Evolutionary conservation across 64 coral and sea anemone genomes (phyloP), one percentile per base, ranked within the genome.

Genomic region (Porites australiensis): DNA sequence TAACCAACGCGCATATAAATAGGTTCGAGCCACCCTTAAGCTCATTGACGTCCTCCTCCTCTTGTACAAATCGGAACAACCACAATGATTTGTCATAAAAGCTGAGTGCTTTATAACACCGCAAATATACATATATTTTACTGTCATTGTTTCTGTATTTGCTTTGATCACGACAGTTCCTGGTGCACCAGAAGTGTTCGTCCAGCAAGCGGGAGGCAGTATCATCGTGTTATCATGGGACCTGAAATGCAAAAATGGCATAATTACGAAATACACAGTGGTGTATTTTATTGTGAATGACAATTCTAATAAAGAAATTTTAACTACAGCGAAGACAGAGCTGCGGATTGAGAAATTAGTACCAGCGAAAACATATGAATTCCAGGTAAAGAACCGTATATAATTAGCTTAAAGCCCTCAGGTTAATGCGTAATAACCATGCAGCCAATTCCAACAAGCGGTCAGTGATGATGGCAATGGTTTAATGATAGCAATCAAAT

Each of bases 201-300:
- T 70, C 53, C 2, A 82, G 16, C 20, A 58, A 14, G 53, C 77
- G 27, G 43, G 27, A 37, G 65, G 16, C 37, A 12, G 6, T 6
- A 46, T 50, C 50, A 44, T 91, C 15, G 21, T 6, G 2, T 13
- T 91, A 22, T 72, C 67, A 44, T 91, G 89, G 89, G 45, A 70
- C 22, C 44, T 91, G 5, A 18, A 62, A 61, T 19, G 77, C 15
- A 82, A 82, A 8, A 91, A 91, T 3, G 88, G 89, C 10, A 18
- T 91, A 9, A 91, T 91, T 58, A 82, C n/a, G 19, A 54, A 82
- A 9, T 91, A 91, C 75, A 20, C 51, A 0, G 50, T 91, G 77
- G 43, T 50, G 21, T 91, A 91, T 51, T 19, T 71, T 57, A 52
- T 4, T 4, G 46, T 21, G 21, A 16, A 51, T 74, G 47, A 83